Conservation (phyloP, 2,113 vertebrate genomes). For the Misgurnus anguillicaudatus region DNA sequence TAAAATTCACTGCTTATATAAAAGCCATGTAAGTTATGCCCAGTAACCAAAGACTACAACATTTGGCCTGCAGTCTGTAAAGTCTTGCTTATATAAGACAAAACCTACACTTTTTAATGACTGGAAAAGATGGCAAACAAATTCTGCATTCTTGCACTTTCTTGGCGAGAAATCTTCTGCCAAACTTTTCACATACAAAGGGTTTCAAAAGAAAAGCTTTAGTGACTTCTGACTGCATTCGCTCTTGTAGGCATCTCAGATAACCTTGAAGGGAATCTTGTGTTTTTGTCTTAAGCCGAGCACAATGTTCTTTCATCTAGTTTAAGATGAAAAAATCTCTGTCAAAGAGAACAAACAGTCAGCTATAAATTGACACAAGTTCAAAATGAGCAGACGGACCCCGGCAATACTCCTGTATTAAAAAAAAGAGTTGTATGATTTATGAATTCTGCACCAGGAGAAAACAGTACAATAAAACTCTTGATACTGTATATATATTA, state of each 20-base stretch:
- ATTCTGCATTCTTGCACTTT: neutral
- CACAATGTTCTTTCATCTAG: constrained; percentile 21
- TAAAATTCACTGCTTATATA: constrained; percentile 5
- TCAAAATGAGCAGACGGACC: constrained; percentile 18
- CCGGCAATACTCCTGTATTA: neutral
- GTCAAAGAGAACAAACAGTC: constrained; percentile 31
- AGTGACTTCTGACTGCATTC: constrained; percentile 30
- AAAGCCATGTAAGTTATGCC: neutral
- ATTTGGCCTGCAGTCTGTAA: constrained; percentile 18
- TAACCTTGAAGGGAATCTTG: constrained; percentile 30
- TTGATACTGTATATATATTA: neutral
- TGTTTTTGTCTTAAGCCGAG: constrained; percentile 21
- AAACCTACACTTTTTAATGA: constrained; percentile 1
- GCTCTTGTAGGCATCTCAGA: constrained; percentile 3
- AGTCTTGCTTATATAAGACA: neutral
- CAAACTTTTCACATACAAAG: constrained; percentile 18
- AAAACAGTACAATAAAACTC: constrained; percentile 22
- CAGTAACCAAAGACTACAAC: neutral
- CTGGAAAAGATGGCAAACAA: neutral
- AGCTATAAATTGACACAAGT: constrained; percentile 8
- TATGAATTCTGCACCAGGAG: constrained; percentile 1
- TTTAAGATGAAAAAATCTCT: constrained; percentile 26
- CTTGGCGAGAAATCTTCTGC: constrained; percentile 7
- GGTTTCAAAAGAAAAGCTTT: constrained; percentile 11
- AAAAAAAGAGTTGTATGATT: constrained; percentile 2